A percentile compares a stretch with the other conserved stretches of the same genome.
Conservation (phyloP, 2,888 invertebrate species). For the Branchinecta sandiegonensis region DNA sequence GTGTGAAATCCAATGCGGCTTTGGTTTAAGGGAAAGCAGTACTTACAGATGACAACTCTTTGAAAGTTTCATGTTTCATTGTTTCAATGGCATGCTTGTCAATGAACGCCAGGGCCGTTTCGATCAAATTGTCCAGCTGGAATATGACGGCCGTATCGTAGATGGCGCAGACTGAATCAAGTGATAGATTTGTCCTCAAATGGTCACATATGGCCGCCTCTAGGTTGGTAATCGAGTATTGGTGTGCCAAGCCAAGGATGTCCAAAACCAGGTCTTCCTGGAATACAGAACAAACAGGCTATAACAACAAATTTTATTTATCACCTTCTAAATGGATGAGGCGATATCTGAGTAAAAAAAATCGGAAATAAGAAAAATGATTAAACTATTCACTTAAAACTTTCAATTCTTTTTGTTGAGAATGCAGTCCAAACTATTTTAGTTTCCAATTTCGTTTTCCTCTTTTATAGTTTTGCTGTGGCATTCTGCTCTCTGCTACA, state of each 20-base stretch:
- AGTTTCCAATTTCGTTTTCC: too few relatives aligned
- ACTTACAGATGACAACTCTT: constrained; percentile 63
- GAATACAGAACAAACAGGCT: neutral
- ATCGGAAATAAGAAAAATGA: too few relatives aligned
- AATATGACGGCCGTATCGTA: constrained; percentile 74
- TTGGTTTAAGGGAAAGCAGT: neutral
- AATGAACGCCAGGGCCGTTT: constrained; percentile 76
- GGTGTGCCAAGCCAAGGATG: constrained; percentile 73
- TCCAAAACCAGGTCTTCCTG: constrained; percentile 41
- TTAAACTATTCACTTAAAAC: too few relatives aligned
- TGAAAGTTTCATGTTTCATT: constrained; percentile 66
- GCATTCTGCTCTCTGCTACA: too few relatives aligned
- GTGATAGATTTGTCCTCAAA: constrained; percentile 67
- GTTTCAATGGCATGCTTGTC: constrained; percentile 77
- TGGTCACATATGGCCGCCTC: constrained; percentile 87
- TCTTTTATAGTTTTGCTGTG: too few relatives aligned
- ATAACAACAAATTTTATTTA: neutral
- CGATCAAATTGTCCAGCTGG: constrained; percentile 42
- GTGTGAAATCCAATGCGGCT: too few relatives aligned
- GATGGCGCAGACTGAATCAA: constrained; percentile 84
- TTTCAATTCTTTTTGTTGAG: too few relatives aligned
- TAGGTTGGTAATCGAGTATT: constrained; percentile 84
- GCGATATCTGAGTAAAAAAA: too few relatives aligned
- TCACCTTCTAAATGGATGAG: neutral
- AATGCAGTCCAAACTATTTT: too few relatives aligned